phyloP scores from a whole-genome alignment of 1,140 invertebrate genomes.

The Rhizoglyphus robini region DNA sequence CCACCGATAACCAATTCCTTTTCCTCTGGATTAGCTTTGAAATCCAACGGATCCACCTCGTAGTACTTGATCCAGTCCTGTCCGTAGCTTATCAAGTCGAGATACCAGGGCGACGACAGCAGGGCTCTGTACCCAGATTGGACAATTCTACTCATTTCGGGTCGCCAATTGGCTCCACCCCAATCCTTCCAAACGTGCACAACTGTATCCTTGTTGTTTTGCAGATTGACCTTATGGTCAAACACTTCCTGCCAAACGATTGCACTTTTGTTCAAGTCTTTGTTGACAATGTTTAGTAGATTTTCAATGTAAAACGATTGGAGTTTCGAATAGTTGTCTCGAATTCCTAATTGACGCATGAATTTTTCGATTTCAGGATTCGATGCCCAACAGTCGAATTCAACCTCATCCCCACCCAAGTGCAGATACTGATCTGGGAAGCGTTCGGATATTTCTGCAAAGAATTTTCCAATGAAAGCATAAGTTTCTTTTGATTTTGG shows the following conservation, averaged over 20 bases:
- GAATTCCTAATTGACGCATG: constrained; percentile 48
- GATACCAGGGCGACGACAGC: constrained; percentile 33
- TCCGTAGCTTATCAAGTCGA: constrained; percentile 36
- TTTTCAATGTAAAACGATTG: constrained; percentile 54
- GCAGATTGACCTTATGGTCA: constrained; percentile 52
- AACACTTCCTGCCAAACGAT: constrained; percentile 89
- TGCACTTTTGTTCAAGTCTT: constrained; percentile 37
- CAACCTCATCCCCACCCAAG: constrained; percentile 82
- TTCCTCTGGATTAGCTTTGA: constrained; percentile 14
- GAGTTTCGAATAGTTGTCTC: constrained; percentile 41
- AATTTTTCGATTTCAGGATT: constrained; percentile 57
- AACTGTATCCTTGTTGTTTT: constrained; percentile 47
- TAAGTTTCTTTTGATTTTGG: constrained; percentile 50
- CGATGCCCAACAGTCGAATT: constrained; percentile 62
- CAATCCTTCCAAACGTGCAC: constrained; percentile 58
- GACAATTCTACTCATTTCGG: constrained; percentile 37
- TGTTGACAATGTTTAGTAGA: constrained; percentile 39
- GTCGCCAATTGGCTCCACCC: constrained; percentile 30
- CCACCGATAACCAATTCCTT: constrained; percentile 29
- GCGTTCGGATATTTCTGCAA: constrained; percentile 48
- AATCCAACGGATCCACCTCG: constrained; percentile 6
- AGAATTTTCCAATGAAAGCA: constrained; percentile 50
- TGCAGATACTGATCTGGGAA: constrained; percentile 69
- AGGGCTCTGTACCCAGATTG: constrained; percentile 29
- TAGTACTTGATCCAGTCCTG: constrained; percentile 35